These are phyloP conservation scores for Nebria ingens DNA, from an alignment of 1,140 invertebrate genomes.

Conservation along the genomic window DNA sequence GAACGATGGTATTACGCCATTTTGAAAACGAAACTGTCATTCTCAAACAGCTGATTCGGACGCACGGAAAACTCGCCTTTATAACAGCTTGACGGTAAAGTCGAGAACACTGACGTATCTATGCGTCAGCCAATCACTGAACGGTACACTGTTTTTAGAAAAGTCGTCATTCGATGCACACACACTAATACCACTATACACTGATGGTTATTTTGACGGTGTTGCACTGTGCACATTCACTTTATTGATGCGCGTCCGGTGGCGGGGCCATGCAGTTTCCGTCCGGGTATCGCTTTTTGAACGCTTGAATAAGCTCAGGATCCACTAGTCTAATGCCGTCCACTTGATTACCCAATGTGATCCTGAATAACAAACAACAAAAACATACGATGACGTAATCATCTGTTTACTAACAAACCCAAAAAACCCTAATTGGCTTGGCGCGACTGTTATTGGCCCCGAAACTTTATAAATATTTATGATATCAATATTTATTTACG, in stretches of 20 bases:
- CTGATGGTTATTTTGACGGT: neutral
- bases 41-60: slow-evolving; percentile 21
- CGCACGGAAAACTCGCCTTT: neutral
- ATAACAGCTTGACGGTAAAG: neutral
- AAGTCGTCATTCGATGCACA: neutral
- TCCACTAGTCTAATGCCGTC: slow-evolving; percentile 91
- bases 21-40: slow-evolving; percentile 21
- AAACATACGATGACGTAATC: too few relatives aligned
- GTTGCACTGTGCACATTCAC: slow-evolving; percentile 3
- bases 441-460: too few relatives aligned
- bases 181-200: neutral
- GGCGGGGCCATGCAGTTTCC: slow-evolving; percentile 72
- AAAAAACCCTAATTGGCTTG: too few relatives aligned
- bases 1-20: slow-evolving; percentile 17
- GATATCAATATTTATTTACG: too few relatives aligned
- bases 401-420: too few relatives aligned
- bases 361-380: too few relatives aligned
- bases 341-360: slow-evolving; percentile 90
- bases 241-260: slow-evolving; percentile 27
- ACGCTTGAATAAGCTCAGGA: slow-evolving; percentile 80
- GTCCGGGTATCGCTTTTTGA: slow-evolving; percentile 87
- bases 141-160: slow-evolving; percentile 3
- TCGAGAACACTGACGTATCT: slow-evolving; percentile 8
- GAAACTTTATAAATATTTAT: too few relatives aligned
- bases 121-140: neutral